Evolutionary conservation across 1,140 invertebrate species (phyloP), one percentile per base, ranked within the genome.

Genomic region (Eupristina koningsbergeri): DNA sequence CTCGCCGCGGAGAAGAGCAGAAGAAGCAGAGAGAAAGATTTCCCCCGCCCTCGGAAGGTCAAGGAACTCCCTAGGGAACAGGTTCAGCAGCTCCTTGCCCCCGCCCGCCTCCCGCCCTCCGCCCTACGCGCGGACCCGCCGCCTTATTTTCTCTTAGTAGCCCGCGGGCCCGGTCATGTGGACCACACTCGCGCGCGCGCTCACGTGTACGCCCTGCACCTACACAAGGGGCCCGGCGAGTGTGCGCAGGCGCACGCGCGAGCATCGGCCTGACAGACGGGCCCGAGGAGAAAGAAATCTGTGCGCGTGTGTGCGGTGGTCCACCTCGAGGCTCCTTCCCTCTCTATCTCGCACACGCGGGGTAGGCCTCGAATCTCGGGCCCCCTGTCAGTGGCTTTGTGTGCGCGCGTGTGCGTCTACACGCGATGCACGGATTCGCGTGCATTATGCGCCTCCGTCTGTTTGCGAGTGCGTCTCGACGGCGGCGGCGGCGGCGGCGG

Each of bases 21-120:
- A 41, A 34, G 76, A 79, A 71, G 36, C 50, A 45, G 67, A 74
- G 77, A 80, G 83, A 80, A 39, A 80, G 83, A 84, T 83, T 85
- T 82, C 77, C 58, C 84, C 87, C 77, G 47, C 84, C 87, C 88
- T 87, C 86, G 81, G 88, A 89, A 90, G 91, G 91, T 92, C 91
- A 92, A 92, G 91, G 91, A 92, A 92, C 91, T 92, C 91, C 91
- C 91, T 91, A 90, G 90, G 91, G 91, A 92, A 92, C 91, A 92
- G 91, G 91, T 92, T 92, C 90, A 92, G 67, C 90, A 91, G 90
- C 88, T 86, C 87, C 87, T 71, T 77, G 90, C 90, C 88, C 87
- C 88, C 87, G 87, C 85, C 87, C 87, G 87, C 85, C 86, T 87
- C 87, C 89, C 89, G 88, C 89, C 88, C 88, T 87, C 64, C 47